A percentile compares a stretch with the other conserved stretches of the same genome.
Conservation (phyloP, 2,888 invertebrate genomes). For the Petrophora chlorosata region DNA sequence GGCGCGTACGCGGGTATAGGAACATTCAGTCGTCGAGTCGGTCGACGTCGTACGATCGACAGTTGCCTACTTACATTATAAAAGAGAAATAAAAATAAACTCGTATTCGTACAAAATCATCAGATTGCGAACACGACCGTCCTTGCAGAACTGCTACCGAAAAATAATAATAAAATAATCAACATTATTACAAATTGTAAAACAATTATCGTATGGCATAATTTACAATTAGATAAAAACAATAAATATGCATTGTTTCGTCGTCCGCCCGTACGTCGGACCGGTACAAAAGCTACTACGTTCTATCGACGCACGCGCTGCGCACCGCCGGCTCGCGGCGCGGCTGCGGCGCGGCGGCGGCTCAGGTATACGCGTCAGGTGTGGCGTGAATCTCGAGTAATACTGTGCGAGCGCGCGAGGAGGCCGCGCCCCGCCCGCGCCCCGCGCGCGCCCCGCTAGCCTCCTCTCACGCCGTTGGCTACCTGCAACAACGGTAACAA, state of each 20-base stretch:
- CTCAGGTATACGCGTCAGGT: too few species aligned
- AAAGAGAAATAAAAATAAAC: constrained; percentile 47
- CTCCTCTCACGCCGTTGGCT: constrained; percentile 54
- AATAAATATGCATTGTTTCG: constrained; percentile 68
- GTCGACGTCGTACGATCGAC: constrained; percentile 55
- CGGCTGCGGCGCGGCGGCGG: constrained; percentile 3
- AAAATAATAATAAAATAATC: constrained; percentile 54
- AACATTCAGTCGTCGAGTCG: constrained; percentile 65
- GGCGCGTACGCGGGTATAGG: constrained; percentile 58
- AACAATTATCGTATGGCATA: constrained; percentile 73
- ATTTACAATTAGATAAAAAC: constrained; percentile 60
- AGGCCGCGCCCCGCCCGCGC: constrained; percentile 9
- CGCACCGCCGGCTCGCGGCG: constrained; percentile 26
- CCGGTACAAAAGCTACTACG: neutral
- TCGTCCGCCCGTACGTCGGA: constrained; percentile 31
- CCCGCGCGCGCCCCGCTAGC: constrained; percentile 28
- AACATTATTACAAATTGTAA: constrained; percentile 70
- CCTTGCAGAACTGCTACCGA: constrained; percentile 45
- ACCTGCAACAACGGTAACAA: too few species aligned
- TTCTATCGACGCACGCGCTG: too few species aligned
- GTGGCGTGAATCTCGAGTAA: constrained; percentile 26
- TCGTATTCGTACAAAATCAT: constrained; percentile 49
- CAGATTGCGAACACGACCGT: constrained; percentile 49
- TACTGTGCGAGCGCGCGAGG: constrained; percentile 29
- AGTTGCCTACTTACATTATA: constrained; percentile 59